Evolutionary conservation across 2,797 vertebrate species (phyloP).

Genomic region (Manis pentadactyla): DNA sequence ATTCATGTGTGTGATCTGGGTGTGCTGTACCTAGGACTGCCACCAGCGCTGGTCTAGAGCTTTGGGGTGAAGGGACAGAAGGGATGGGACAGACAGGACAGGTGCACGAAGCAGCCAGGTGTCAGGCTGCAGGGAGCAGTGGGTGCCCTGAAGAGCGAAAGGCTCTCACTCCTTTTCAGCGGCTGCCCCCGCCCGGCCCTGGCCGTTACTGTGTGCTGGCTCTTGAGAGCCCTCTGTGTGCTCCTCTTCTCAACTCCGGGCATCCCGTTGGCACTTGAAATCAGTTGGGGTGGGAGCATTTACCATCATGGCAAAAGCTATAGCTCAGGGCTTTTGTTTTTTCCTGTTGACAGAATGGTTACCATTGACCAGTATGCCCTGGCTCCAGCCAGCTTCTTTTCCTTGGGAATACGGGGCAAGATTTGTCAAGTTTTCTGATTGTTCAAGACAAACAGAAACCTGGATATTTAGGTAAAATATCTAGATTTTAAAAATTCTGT

Average conservation of each 20-base stretch:
- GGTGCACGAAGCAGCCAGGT: background rate
- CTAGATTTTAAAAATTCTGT: background rate
- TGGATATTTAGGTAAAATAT: background rate
- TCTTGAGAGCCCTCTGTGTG: background rate
- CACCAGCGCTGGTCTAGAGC: background rate
- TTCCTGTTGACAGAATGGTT: background rate
- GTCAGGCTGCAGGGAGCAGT: background rate
- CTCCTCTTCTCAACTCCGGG: background rate
- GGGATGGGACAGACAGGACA: background rate
- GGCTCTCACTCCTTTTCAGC: background rate
- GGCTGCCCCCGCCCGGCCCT: background rate
- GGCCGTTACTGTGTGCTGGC: too few relatives aligned
- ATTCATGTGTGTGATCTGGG: background rate
- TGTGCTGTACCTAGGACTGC: background rate
- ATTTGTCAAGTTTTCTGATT: conserved; percentile 34
- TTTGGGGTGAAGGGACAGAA: background rate
- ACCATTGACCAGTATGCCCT: background rate
- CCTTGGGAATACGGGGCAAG: background rate
- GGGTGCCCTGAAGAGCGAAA: background rate
- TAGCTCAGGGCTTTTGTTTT: background rate
- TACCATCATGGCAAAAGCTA: background rate
- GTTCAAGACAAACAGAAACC: background rate
- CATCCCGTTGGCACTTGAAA: background rate
- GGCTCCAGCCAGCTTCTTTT: background rate
- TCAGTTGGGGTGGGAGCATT: background rate